phyloP scores from a whole-genome alignment of 1,140 invertebrate species.

The Grapholita molesta region DNA sequence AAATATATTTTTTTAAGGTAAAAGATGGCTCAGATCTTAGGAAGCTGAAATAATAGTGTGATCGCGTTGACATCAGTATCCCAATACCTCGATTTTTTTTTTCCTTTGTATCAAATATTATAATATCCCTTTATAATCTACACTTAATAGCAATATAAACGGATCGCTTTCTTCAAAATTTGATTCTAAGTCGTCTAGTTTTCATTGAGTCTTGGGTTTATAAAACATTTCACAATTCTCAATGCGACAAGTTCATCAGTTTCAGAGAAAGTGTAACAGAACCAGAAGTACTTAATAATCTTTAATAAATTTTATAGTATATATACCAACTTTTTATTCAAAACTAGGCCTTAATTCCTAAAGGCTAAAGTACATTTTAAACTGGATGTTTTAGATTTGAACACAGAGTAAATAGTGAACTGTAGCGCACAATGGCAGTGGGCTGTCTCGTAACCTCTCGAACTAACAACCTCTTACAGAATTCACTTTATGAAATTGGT shows the following conservation, averaged over 20 bases:
- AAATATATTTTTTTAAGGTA: no score
- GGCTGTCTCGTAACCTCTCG: background rate
- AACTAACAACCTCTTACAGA: background rate
- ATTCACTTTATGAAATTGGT: constrained; percentile 1
- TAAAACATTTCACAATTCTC: background rate
- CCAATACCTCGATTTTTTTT: no score
- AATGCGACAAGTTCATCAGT: background rate
- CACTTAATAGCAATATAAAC: no score
- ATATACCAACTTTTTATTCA: background rate
- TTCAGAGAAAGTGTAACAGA: background rate
- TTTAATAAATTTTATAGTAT: background rate
- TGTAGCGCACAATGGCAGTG: background rate
- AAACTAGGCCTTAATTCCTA: background rate
- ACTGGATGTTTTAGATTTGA: background rate
- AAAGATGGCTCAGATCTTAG: no score
- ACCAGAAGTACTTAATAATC: background rate
- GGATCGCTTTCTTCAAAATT: no score
- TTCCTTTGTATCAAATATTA: no score
- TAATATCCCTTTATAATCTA: no score
- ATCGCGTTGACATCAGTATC: no score
- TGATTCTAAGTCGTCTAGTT: no score
- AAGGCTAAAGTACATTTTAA: background rate
- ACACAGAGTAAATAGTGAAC: background rate
- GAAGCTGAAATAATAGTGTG: no score
- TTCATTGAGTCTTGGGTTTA: no score